These are phyloP conservation scores for Jaculus jaculus DNA, from an alignment of 2,113 vertebrate genomes.

Conservation along the genomic window DNA sequence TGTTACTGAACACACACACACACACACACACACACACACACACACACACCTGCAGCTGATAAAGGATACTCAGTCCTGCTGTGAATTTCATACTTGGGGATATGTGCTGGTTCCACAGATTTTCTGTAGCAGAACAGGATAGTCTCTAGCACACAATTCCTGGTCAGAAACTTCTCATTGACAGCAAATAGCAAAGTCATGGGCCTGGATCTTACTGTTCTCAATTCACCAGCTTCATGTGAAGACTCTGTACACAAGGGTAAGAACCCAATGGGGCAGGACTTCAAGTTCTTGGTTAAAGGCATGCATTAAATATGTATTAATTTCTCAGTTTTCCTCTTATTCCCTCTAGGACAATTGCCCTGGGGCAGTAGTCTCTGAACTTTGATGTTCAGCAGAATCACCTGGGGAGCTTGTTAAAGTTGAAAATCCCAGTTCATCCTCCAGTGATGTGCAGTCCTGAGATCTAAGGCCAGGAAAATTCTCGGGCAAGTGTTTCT, in stretches of 20 bases:
- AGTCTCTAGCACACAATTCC: background rate
- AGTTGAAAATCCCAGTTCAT: background rate
- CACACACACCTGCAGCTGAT: background rate
- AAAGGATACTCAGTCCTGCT: background rate
- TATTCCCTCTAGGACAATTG: conserved; percentile 25
- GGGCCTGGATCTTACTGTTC: background rate
- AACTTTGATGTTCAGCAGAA: background rate
- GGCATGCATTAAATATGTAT: background rate
- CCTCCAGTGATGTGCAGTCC: background rate
- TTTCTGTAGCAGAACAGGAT: background rate
- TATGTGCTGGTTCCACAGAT: background rate
- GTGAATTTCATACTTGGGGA: background rate
- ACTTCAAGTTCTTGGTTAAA: background rate
- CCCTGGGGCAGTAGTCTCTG: background rate
- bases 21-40: background rate
- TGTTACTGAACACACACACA: background rate
- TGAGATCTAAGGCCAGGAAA: background rate
- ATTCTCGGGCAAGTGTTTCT: background rate
- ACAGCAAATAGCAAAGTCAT: background rate
- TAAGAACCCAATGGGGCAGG: background rate
- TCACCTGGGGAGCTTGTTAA: conserved; percentile 48
- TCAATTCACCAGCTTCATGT: background rate
- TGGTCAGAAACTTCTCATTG: background rate
- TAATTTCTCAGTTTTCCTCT: conserved; percentile 36
- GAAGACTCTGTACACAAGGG: background rate